Conservation (phyloP, 2,888 invertebrate genomes). For the Venustoraphidia nigricollis region DNA sequence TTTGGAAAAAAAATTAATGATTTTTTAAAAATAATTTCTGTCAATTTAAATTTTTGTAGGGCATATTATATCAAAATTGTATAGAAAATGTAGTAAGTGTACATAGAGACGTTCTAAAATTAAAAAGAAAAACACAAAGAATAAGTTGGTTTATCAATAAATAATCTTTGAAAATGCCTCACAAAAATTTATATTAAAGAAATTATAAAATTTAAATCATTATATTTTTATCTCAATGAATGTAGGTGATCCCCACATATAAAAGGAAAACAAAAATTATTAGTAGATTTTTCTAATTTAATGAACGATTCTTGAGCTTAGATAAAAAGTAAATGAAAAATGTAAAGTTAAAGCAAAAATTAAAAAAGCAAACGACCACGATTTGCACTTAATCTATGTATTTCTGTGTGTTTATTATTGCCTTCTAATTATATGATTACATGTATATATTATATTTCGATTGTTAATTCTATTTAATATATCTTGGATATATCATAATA, state of each 20-base stretch:
- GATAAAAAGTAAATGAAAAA: neutral
- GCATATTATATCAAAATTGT: too few relatives aligned
- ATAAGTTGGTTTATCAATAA: too few relatives aligned
- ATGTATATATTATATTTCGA: constrained; percentile 3
- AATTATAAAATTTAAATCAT: neutral
- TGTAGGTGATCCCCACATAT: neutral
- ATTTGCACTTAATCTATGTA: constrained; percentile 3
- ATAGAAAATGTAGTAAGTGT: too few relatives aligned
- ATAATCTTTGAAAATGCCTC: too few relatives aligned
- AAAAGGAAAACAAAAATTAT: neutral
- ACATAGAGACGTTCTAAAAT: too few relatives aligned
- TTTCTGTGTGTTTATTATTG: constrained; percentile 3
- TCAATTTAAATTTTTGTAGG: too few relatives aligned
- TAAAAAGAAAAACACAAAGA: too few relatives aligned
- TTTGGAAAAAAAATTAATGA: too few relatives aligned
- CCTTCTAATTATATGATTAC: constrained; percentile 2
- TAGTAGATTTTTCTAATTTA: too few relatives aligned
- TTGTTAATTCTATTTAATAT: constrained; percentile 3
- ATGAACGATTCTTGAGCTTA: neutral
- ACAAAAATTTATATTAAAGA: neutral
- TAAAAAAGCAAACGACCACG: neutral
- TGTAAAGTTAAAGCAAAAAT: neutral
- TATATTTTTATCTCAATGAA: neutral
- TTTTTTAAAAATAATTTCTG: too few relatives aligned
- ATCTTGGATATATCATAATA: constrained; percentile 1